phyloP scores from a whole-genome alignment of 1,140 invertebrate species.

The Ostrea denselamellosa region DNA sequence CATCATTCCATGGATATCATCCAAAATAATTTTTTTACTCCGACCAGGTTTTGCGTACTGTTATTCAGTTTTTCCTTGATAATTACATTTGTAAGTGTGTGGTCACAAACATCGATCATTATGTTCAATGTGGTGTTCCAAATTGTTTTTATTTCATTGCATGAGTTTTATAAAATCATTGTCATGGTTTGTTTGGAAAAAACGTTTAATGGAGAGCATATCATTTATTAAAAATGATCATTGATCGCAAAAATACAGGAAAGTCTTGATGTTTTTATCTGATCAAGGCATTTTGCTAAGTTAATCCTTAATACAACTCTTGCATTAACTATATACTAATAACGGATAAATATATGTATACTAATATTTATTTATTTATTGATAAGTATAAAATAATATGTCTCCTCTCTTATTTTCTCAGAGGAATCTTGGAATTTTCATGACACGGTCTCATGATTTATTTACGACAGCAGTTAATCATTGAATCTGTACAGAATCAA shows the following conservation, averaged over 20 bases:
- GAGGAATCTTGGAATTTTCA: too few relatives aligned
- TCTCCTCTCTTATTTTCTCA: too few relatives aligned
- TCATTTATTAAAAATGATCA: too few relatives aligned
- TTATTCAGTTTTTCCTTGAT: background rate
- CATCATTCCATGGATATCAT: background rate
- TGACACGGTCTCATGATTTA: background rate
- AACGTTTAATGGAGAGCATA: background rate
- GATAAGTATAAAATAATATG: too few relatives aligned
- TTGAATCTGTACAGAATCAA: too few relatives aligned
- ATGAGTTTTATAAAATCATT: background rate
- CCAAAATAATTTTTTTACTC: background rate
- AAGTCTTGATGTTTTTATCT: too few relatives aligned
- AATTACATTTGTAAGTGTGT: background rate
- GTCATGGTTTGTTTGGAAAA: background rate
- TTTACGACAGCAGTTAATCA: background rate
- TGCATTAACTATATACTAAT: too few relatives aligned
- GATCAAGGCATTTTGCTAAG: too few relatives aligned
- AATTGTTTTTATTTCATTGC: background rate
- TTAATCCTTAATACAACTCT: too few relatives aligned
- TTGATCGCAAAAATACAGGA: too few relatives aligned
- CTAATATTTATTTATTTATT: too few relatives aligned
- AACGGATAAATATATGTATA: too few relatives aligned
- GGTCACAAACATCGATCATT: conserved; percentile 15
- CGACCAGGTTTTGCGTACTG: background rate
- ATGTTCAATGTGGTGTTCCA: conserved; percentile 6